Evolutionary conservation across 1,140 invertebrate genomes (phyloP), one percentile per base, ranked within the genome.

Genomic region (Drosophila pectinifera): DNA sequence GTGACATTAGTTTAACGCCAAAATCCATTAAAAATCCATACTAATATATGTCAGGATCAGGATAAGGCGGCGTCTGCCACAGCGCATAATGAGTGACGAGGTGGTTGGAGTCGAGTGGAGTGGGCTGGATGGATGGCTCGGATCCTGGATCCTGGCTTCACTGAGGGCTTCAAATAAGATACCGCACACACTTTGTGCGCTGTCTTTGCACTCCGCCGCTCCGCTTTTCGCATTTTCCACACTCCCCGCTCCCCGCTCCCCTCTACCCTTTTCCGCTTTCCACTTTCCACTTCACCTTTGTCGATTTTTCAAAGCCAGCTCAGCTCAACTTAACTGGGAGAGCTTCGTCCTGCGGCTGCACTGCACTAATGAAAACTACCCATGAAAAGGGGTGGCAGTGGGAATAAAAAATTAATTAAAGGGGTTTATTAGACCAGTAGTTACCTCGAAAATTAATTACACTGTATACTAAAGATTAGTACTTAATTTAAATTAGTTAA

Each of bases 11-110:
- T 89, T 90, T 83, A 80, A 72, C 80, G 82, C 76, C 80, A 80
- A 70, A 90, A 90, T 83, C 86, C 88, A 90, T 88, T 91, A 90
- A 90, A 90, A 90, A 90, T 91, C 88, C 73, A 91, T 91, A 90
- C 88, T 91, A 91, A 90, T 90, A 82, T 86, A 77, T 90, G 82
- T 78, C 82, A 88, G 76, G 79, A 61, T 78, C 82, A 80, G 73
- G 79, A 61, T 73, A 68, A 77, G 79, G 78, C 82, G 69, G 51
- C 59, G 63, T 34, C 65, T 86, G 83, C 83, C 83, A 77, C 79
- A 88, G 63, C 63, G 79, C 84, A 86, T 86, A 86, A 86, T 86
- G 83, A 86, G 83, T 86, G 84, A 75, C 73, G 59, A 70, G 59
- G 55, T 64, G 72, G 38, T 65, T 39, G 51, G 34, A 34, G 13